Conservation (phyloP, 2,797 vertebrate genomes). For the Neoniphon sammara region DNA sequence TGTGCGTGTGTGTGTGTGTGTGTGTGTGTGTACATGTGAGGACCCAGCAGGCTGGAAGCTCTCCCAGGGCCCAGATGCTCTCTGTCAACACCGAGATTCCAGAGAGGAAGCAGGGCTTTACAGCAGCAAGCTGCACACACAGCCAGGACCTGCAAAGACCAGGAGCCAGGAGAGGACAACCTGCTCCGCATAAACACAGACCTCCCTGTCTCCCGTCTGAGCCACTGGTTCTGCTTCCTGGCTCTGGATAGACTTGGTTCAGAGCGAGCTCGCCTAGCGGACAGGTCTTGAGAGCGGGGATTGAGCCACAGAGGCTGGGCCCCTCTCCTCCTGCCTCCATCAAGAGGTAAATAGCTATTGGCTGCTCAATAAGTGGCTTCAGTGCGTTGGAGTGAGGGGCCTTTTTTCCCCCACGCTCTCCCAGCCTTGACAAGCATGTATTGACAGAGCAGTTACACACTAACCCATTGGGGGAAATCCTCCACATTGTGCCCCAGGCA, state of each 20-base stretch:
- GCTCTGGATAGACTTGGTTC: slow-evolving; percentile 60
- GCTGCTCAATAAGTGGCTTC: slow-evolving; percentile 98
- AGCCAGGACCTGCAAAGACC: slow-evolving; percentile 79
- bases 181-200: slow-evolving; percentile 79
- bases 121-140: slow-evolving; percentile 79
- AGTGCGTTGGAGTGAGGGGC: slow-evolving; percentile 90
- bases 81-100: slow-evolving; percentile 85
- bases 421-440: slow-evolving; percentile 93
- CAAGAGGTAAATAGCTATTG: slow-evolving; percentile 97
- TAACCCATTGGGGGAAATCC: slow-evolving; percentile 91
- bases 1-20: slow-evolving; percentile 39
- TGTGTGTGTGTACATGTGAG: slow-evolving; percentile 67
- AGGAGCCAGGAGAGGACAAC: slow-evolving; percentile 80
- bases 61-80: slow-evolving; percentile 84
- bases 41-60: slow-evolving; percentile 79
- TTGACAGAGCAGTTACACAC: slow-evolving; percentile 98
- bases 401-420: slow-evolving; percentile 85
- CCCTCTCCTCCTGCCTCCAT: slow-evolving; percentile 78
- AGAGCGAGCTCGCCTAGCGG: slow-evolving; percentile 38
- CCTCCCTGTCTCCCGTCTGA: slow-evolving; percentile 73
- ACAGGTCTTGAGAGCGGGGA: slow-evolving; percentile 55
- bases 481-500: slow-evolving; percentile 86
- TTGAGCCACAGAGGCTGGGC: slow-evolving; percentile 64
- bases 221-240: slow-evolving; percentile 73
- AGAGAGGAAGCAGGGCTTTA: slow-evolving; percentile 83